phyloP scores from a whole-genome alignment of 2,797 vertebrate species.

The Parambassis ranga region DNA sequence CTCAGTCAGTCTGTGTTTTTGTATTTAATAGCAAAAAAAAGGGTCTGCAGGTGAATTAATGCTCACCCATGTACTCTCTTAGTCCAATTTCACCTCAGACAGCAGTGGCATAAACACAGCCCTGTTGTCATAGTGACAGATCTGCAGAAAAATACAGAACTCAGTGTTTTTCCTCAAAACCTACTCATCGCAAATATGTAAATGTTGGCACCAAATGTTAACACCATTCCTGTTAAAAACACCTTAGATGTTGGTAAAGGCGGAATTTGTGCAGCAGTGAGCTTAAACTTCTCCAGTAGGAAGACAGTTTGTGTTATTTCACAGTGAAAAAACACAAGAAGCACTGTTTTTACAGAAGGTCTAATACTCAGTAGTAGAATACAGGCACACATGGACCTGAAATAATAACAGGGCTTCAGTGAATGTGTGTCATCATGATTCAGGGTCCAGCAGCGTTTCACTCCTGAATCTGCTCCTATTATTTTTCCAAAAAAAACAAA shows the following conservation, averaged over 20 bases:
- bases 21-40: not conserved
- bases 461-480: not conserved
- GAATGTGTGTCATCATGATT: conserved; percentile 27
- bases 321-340: not conserved
- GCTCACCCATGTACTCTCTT: conserved; percentile 6
- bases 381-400: not conserved
- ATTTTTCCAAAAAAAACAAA: conserved; percentile 16
- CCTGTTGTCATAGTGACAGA: conserved; percentile 50
- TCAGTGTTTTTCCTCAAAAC: conserved; percentile 5
- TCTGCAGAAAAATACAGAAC: conserved; percentile 5
- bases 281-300: not conserved
- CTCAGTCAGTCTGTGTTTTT: not conserved
- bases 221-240: not conserved
- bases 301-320: conserved; percentile 7
- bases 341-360: not conserved
- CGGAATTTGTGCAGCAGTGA: too few relatives aligned
- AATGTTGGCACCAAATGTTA: conserved; percentile 12
- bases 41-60: conserved; percentile 18
- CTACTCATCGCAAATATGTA: conserved; percentile 18
- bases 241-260: conserved; percentile 2
- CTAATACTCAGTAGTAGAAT: too few relatives aligned
- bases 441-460: conserved; percentile 12
- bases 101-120: conserved; percentile 42
- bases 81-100: conserved; percentile 21
- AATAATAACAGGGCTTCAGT: not conserved